Evolutionary conservation across 2,797 vertebrate genomes (phyloP).

Genomic region (Falco novaeseelandiae): DNA sequence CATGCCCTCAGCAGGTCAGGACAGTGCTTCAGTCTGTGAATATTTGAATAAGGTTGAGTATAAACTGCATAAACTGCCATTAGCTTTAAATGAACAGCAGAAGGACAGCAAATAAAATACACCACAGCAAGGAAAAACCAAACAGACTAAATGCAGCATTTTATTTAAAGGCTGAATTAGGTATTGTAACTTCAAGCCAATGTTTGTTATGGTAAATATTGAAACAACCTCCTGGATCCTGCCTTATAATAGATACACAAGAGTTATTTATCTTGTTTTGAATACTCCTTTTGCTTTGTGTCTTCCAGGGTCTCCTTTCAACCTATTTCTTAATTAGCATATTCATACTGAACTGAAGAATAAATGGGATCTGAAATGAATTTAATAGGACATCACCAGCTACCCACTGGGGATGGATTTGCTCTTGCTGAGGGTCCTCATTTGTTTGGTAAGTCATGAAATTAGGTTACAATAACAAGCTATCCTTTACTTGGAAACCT

Average conservation of each 20-base stretch:
- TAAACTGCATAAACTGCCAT: neutral
- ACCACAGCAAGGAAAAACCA: neutral
- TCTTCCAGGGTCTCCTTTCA: conserved; percentile 63
- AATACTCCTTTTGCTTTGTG: conserved; percentile 9
- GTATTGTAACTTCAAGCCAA: neutral
- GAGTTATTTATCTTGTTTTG: neutral
- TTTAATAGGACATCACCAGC: conserved; percentile 88
- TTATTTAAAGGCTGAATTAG: neutral
- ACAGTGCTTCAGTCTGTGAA: neutral
- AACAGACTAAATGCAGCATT: neutral
- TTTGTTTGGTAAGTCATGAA: conserved; percentile 89
- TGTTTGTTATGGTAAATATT: neutral
- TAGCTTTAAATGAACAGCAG: neutral
- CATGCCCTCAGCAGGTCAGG: neutral
- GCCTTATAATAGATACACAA: neutral
- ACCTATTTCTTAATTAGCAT: neutral
- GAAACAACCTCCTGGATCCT: neutral
- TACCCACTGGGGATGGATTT: conserved; percentile 87
- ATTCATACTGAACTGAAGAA: conserved; percentile 79
- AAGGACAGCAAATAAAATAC: neutral
- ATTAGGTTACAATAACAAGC: neutral
- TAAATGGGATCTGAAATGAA: conserved; percentile 89
- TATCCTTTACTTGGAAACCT: neutral
- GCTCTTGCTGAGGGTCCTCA: conserved; percentile 85
- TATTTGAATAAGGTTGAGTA: neutral